Percentiles rank a stretch among this genome's conserved stretches.
Conservation (phyloP, 2,113 vertebrate genomes). For the Psittacara wagleri region DNA sequence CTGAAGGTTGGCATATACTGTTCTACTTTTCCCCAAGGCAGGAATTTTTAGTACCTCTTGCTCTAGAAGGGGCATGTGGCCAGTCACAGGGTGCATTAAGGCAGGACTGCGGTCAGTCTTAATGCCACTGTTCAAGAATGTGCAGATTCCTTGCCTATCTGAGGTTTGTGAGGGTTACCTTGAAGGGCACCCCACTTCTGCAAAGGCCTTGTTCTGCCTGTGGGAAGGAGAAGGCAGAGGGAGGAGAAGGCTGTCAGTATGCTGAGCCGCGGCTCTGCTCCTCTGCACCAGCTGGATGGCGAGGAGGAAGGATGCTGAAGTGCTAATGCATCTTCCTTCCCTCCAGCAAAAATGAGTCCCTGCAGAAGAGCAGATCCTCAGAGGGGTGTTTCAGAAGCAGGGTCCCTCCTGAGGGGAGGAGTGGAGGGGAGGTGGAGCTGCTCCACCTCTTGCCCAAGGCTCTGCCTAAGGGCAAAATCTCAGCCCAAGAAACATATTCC, state of each 20-base stretch:
- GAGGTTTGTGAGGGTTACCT: neutral
- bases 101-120: neutral
- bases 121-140: accelerated
- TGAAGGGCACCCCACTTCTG: neutral
- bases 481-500: neutral
- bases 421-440: neutral
- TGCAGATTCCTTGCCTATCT: neutral
- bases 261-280: neutral
- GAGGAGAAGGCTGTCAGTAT: neutral
- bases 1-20: neutral
- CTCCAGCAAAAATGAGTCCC: neutral
- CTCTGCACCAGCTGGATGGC: neutral
- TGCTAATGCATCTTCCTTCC: neutral
- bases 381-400: neutral
- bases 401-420: neutral
- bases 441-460: conserved; percentile 46
- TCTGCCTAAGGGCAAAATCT: conserved; percentile 52
- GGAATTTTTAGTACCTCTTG: neutral
- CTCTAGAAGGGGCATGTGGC: neutral
- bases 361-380: neutral
- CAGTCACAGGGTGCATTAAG: neutral
- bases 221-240: neutral
- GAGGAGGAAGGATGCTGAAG: neutral
- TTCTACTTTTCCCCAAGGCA: neutral
- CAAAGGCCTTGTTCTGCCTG: neutral